A percentile compares a stretch with the other conserved stretches of the same genome.
These are phyloP conservation scores for Volucella inanis DNA, from an alignment of 2,888 invertebrate genomes.

Conservation along the genomic window DNA sequence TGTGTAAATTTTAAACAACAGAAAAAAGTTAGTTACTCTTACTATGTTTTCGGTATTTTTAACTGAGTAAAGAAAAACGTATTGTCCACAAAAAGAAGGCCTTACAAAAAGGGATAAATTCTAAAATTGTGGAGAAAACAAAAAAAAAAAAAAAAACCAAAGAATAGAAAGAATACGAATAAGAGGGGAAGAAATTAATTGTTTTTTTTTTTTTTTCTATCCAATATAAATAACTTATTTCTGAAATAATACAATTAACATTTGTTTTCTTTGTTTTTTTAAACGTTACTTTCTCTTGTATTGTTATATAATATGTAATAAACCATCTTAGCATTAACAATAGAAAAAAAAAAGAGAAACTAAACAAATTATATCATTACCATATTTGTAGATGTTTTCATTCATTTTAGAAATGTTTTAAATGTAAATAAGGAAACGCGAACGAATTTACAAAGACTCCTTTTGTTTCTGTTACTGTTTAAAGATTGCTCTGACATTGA, in stretches of 20 bases:
- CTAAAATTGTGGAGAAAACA: background rate
- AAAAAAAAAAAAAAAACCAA: constrained; percentile 9
- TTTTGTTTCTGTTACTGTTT: constrained; percentile 33
- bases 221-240: constrained; percentile 53
- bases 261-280: constrained; percentile 21
- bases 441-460: background rate
- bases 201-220: constrained; percentile 29
- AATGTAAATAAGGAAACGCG: background rate
- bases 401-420: background rate
- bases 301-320: constrained; percentile 14
- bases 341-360: constrained; percentile 35
- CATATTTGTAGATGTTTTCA: constrained; percentile 37
- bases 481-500: constrained; percentile 69
- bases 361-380: constrained; percentile 26
- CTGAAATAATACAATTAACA: constrained; percentile 53
- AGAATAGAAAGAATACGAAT: constrained; percentile 8
- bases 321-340: constrained; percentile 46
- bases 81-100: constrained; percentile 18
- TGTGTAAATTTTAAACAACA: constrained; percentile 60
- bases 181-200: constrained; percentile 15
- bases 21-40: constrained; percentile 36
- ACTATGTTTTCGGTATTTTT: constrained; percentile 46
- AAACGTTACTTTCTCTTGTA: constrained; percentile 3
- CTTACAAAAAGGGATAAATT: constrained; percentile 7
- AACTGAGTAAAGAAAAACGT: background rate